phyloP scores from a whole-genome alignment of 2,113 vertebrate genomes.

The Eurypyga helias region DNA sequence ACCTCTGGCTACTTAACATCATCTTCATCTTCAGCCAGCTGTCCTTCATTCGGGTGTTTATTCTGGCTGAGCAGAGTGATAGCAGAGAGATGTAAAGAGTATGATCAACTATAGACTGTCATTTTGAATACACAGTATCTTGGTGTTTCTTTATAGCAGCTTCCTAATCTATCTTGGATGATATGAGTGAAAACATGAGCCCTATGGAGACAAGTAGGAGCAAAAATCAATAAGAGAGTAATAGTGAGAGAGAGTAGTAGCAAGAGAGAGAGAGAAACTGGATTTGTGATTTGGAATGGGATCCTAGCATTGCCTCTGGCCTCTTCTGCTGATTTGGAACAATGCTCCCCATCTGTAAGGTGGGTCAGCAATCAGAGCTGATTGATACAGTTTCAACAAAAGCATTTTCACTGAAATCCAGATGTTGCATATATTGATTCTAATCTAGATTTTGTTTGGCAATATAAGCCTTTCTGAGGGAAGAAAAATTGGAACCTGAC shows the following conservation, averaged over 20 bases:
- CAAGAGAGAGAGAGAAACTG: not conserved
- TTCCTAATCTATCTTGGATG: not conserved
- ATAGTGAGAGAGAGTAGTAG: not conserved
- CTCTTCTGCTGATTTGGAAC: not conserved
- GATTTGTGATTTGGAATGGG: not conserved
- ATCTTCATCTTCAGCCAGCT: not conserved
- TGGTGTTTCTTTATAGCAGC: not conserved
- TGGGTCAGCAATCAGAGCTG: not conserved
- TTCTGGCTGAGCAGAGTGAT: not conserved
- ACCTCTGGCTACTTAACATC: not conserved
- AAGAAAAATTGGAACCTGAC: not conserved
- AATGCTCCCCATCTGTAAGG: not conserved
- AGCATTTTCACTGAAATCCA: not conserved
- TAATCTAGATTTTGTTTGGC: not conserved
- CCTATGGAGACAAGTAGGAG: not conserved
- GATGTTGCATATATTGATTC: not conserved
- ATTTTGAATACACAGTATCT: not conserved
- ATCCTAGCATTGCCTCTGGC: not conserved
- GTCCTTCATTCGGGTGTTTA: not conserved
- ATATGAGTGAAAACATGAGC: not conserved
- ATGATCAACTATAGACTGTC: not conserved
- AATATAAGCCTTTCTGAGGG: not conserved
- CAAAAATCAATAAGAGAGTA: not conserved
- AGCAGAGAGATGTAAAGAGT: not conserved
- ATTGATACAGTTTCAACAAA: not conserved